Percentiles rank a stretch among this genome's conserved stretches.
phyloP scores from a whole-genome alignment of 2,113 vertebrate genomes.

The Oxygymnocypris stewartii region DNA sequence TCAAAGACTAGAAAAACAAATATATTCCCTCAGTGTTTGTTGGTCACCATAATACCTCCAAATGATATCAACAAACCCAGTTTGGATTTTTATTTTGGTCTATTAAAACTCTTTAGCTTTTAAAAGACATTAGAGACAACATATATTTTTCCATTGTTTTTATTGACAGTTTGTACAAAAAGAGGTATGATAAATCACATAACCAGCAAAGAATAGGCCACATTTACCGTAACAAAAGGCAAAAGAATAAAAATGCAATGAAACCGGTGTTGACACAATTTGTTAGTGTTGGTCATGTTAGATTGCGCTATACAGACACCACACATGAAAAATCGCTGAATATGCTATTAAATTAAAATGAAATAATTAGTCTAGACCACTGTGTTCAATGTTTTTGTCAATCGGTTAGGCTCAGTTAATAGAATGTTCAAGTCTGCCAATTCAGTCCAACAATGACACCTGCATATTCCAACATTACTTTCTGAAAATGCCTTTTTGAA shows the following conservation, averaged over 20 bases:
- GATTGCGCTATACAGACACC: slow-evolving; percentile 22
- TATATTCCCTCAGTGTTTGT: background rate
- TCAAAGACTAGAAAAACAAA: too few relatives aligned
- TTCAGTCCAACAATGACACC: background rate
- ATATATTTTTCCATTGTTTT: slow-evolving; percentile 60
- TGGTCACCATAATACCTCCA: background rate
- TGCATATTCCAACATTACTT: background rate
- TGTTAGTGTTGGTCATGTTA: slow-evolving; percentile 48
- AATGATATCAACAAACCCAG: background rate
- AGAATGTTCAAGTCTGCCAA: background rate
- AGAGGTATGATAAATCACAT: slow-evolving; percentile 66
- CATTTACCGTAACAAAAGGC: slow-evolving; percentile 47
- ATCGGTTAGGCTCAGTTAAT: background rate
- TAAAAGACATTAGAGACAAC: background rate
- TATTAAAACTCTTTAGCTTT: background rate
- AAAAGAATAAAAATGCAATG: background rate
- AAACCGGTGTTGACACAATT: slow-evolving; percentile 20
- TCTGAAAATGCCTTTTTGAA: background rate
- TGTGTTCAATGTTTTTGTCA: background rate
- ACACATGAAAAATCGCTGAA: slow-evolving; percentile 24
- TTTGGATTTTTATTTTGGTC: background rate
- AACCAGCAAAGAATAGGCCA: slow-evolving; percentile 63
- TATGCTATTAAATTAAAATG: slow-evolving; percentile 22
- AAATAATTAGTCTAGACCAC: slow-evolving; percentile 4
- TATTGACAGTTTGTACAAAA: slow-evolving; percentile 74